A percentile compares a stretch with the other conserved stretches of the same genome.
Conservation (phyloP, 2,113 vertebrate genomes). For the Egretta garzetta region DNA sequence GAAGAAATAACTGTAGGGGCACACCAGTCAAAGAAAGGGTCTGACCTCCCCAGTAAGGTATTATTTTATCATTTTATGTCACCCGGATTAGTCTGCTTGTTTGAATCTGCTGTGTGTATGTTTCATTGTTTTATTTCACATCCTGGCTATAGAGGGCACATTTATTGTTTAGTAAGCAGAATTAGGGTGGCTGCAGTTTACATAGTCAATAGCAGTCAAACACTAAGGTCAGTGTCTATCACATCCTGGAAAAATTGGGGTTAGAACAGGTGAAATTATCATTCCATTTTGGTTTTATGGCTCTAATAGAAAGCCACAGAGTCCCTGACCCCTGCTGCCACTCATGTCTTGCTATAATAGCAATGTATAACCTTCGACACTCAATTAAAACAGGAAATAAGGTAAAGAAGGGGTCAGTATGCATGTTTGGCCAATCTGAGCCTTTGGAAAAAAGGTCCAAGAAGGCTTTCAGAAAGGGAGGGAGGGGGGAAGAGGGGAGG, state of each 20-base stretch:
- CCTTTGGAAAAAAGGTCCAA: conserved; percentile 56
- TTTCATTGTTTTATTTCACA: conserved; percentile 68
- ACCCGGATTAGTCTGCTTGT: conserved; percentile 47
- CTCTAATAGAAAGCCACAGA: conserved; percentile 74
- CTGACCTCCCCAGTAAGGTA: conserved; percentile 42
- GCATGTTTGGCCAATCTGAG: conserved; percentile 43
- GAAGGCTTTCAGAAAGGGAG: conserved; percentile 4
- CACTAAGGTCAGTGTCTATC: conserved; percentile 76
- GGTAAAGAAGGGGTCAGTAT: conserved; percentile 73
- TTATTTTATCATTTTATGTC: conserved; percentile 72
- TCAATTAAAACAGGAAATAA: conserved; percentile 80
- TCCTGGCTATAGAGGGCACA: conserved; percentile 52
- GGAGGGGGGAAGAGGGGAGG: not conserved
- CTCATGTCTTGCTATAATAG: conserved; percentile 75
- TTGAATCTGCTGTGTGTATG: conserved; percentile 45
- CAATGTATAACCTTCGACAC: conserved; percentile 73
- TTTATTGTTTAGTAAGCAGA: conserved; percentile 78
- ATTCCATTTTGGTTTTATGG: conserved; percentile 77
- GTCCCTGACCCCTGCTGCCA: conserved; percentile 73
- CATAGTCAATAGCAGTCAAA: conserved; percentile 78
- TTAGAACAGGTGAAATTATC: conserved; percentile 81
- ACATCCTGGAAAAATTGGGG: conserved; percentile 78
- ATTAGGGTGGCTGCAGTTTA: conserved; percentile 71
- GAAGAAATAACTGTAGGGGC: conserved; percentile 25
- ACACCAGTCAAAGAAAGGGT: conserved; percentile 39